These are phyloP conservation scores for Rousettus leschenaultii DNA, from an alignment of 2,113 vertebrate species.

Conservation along the genomic window DNA sequence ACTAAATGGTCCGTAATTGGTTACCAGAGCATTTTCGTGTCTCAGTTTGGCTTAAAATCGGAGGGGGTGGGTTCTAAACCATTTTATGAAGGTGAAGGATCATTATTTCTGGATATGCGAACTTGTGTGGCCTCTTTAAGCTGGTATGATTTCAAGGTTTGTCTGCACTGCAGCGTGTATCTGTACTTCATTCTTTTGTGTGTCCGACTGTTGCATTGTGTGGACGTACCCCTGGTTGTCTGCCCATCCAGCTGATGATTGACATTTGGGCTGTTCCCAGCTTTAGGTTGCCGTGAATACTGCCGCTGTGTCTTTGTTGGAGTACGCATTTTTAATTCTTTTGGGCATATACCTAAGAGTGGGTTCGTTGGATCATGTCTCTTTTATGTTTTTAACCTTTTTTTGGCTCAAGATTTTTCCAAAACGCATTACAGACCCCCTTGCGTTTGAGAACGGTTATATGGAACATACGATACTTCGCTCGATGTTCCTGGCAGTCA, in stretches of 20 bases:
- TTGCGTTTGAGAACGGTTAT: background rate
- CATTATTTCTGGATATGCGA: background rate
- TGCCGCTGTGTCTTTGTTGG: background rate
- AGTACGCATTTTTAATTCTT: background rate
- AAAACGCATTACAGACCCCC: background rate
- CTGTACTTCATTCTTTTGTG: background rate
- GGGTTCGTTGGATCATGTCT: background rate
- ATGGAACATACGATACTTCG: background rate
- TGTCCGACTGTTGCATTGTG: fast-evolving
- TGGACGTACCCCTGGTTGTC: background rate
- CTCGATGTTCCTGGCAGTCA: background rate
- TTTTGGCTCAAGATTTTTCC: background rate
- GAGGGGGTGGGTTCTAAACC: background rate
- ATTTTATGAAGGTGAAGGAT: background rate
- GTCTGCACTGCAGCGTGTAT: fast-evolving
- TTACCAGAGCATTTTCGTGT: background rate
- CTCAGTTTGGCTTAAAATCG: background rate
- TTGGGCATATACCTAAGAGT: background rate
- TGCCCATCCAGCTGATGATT: fast-evolving
- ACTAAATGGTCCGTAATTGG: background rate
- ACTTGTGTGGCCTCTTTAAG: background rate
- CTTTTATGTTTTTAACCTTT: background rate
- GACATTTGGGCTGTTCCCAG: background rate
- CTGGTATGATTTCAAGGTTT: background rate
- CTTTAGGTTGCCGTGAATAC: background rate